phyloP scores from a whole-genome alignment of 2,888 invertebrate species.

The Lagria hirta region DNA sequence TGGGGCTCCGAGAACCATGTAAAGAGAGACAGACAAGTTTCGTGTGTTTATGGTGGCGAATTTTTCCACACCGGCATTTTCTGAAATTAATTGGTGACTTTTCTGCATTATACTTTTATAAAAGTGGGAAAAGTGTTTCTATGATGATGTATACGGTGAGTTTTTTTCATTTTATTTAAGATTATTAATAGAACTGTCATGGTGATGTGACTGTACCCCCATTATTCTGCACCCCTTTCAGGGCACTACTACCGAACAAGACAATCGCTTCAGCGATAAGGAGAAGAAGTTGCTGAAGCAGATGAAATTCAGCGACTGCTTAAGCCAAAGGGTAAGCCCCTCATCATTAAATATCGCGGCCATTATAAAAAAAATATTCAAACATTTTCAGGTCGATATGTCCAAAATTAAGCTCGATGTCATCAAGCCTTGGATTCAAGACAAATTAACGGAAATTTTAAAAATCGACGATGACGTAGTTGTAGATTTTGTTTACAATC shows the following conservation, averaged over 20 bases:
- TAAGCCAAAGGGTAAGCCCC: conserved; percentile 83
- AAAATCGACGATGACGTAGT: conserved; percentile 99
- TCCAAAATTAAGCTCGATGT: conserved; percentile 96
- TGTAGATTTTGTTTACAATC: conserved; percentile 98
- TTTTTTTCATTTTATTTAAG: conserved; percentile 17
- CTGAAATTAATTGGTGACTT: not conserved
- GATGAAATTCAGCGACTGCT: conserved; percentile 96
- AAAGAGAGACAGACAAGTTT: too few relatives aligned
- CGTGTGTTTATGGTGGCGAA: not conserved
- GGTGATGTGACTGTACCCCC: not conserved
- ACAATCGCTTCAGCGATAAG: conserved; percentile 98
- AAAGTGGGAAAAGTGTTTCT: conserved; percentile 18
- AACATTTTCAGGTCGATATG: conserved; percentile 82
- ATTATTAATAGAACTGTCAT: conserved; percentile 29
- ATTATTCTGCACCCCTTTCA: conserved; percentile 54
- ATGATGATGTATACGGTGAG: conserved; percentile 51
- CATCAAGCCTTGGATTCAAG: conserved; percentile 98
- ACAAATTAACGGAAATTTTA: conserved; percentile 92
- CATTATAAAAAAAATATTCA: conserved; percentile 9
- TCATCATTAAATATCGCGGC: conserved; percentile 3
- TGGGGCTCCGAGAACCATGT: too few relatives aligned
- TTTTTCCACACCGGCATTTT: not conserved
- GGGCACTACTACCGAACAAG: conserved; percentile 99
- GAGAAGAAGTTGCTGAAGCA: conserved; percentile 98
- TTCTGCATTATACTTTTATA: conserved; percentile 5